Percentiles rank a stretch among this genome's conserved stretches.
phyloP scores from a whole-genome alignment of 2,113 vertebrate genomes.

The Pimephales promelas region DNA sequence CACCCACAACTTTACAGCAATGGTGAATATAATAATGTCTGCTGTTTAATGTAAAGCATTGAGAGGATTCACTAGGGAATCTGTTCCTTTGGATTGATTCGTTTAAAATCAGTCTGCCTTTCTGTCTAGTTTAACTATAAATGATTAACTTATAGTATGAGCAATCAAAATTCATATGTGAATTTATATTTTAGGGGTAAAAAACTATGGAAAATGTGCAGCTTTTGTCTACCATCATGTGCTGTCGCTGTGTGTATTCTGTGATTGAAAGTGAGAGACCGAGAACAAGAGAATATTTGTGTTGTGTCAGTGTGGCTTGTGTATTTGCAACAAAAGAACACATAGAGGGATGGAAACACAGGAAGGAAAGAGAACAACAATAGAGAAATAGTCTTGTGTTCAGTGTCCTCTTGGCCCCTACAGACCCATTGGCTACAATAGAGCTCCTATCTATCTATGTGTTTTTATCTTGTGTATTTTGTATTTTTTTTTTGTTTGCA shows the following conservation, averaged over 20 bases:
- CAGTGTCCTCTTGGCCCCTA: neutral
- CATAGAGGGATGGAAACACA: neutral
- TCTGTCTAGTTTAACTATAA: neutral
- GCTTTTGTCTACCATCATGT: neutral
- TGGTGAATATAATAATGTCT: too few relatives aligned
- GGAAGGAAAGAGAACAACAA: slow-evolving; percentile 12
- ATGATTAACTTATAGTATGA: neutral
- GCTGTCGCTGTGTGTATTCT: neutral
- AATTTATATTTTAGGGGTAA: neutral
- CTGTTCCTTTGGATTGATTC: too few relatives aligned
- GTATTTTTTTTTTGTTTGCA: too few relatives aligned
- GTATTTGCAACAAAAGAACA: slow-evolving; percentile 9
- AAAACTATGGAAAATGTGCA: neutral
- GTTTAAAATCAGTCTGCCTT: neutral
- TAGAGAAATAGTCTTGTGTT: neutral
- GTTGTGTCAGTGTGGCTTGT: neutral
- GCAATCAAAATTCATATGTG: neutral
- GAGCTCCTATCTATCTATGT: neutral
- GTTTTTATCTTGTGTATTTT: neutral
- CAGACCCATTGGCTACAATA: neutral
- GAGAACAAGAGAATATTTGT: neutral
- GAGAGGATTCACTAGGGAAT: too few relatives aligned
- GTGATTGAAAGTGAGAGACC: neutral
- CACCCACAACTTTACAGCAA: too few relatives aligned
- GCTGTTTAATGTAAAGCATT: too few relatives aligned